Base-by-base conservation (phyloP, 2,113 vertebrate genomes). In the Calidris pygmaea region DNA sequence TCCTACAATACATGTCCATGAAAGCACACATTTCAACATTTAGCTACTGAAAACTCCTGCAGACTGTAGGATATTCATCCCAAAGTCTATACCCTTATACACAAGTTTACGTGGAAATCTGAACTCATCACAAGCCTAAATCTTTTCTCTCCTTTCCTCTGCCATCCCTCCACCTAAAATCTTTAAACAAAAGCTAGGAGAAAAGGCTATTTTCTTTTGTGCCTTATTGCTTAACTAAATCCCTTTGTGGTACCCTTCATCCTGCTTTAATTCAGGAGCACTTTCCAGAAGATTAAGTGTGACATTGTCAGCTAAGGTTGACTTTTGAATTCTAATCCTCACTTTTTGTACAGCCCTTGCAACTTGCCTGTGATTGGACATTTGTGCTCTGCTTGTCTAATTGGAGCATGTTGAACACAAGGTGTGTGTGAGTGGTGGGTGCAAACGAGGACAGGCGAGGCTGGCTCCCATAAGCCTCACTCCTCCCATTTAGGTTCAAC, bases 341-440 rank as follows among this genome's bases (percentile, higher is more conserved):
- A 67, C 10, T 55, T 77, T 79, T 43, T 59, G 34, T 43, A 35
- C n/a, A 76, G 15, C 37, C 23, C 45, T 86, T 65, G 52, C 45
- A 81, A 11, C n/a, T 55, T 67, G 22, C 30, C 26, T 53, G 39
- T 26, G 58, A 60, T 53, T 32, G 21, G 59, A 48, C 23, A 15
- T 53, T 81, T 65, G 52, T 24, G 8, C 17, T 90, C 68, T 35
- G 32, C 29, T 68, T 84, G 39, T 45, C 21, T 35, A 32, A 41
- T 23, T 47, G 43, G 50, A 90, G 17, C 18, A 86, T 65, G 37
- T 32, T 53, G 70, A 82, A 59, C 8, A 41, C 47, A 7, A 71
- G 8, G 43, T 3, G 0, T 27, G 34, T 45, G 26, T 13, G 43
- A 47, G 24, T 14, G 17, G 34, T 0, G 2, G 19, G 58, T 66